phyloP scores from a whole-genome alignment of 2,888 invertebrate genomes.

The Heliconius charithonia region DNA sequence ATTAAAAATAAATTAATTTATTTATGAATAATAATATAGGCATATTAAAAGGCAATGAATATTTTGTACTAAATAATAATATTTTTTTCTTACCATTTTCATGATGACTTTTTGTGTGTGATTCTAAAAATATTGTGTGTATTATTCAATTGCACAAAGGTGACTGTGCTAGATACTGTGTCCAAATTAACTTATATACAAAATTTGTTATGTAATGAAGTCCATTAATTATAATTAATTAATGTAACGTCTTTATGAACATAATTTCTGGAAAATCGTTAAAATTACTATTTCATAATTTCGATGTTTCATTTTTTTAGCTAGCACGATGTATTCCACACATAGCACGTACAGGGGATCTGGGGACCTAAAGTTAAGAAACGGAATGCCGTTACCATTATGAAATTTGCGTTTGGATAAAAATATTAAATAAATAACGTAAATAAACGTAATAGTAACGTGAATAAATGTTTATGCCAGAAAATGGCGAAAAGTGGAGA shows the following conservation, averaged over 20 bases:
- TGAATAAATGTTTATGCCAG: too few relatives aligned
- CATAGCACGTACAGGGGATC: too few relatives aligned
- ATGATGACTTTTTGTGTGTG: background rate
- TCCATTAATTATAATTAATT: background rate
- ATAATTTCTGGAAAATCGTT: background rate
- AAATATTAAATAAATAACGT: too few relatives aligned
- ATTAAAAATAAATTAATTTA: background rate
- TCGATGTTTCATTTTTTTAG: background rate
- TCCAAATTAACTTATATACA: background rate
- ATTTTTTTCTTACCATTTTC: constrained; percentile 9
- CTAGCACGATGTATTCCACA: too few relatives aligned
- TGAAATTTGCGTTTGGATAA: too few relatives aligned
- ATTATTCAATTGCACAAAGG: background rate
- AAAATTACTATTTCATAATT: background rate
- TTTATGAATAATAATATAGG: background rate
- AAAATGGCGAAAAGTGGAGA: too few relatives aligned
- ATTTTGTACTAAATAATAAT: background rate
- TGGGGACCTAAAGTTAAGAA: too few relatives aligned
- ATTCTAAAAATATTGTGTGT: background rate
- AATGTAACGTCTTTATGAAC: background rate
- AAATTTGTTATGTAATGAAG: background rate
- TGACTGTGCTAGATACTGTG: background rate
- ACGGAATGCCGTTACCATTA: too few relatives aligned
- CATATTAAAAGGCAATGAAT: background rate
- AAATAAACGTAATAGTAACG: too few relatives aligned